Percentiles rank a stretch among this genome's conserved stretches.
These are phyloP conservation scores for Chaetops frenatus DNA, from an alignment of 2,113 vertebrate genomes.

Conservation along the genomic window DNA sequence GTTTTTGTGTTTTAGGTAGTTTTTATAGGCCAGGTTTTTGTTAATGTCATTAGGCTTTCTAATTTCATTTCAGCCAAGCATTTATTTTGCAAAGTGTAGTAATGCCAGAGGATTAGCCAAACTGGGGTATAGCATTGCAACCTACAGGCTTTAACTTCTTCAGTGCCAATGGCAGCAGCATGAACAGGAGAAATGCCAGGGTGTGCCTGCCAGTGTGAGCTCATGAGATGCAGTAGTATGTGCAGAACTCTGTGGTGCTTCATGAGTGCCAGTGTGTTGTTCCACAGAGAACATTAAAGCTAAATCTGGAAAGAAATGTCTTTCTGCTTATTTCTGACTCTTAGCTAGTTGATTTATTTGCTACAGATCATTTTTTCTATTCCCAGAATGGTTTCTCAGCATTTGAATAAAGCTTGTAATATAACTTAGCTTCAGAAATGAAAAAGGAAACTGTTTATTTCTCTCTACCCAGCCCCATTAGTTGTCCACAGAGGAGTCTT, in stretches of 20 bases:
- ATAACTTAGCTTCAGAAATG: neutral
- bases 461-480: neutral
- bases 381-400: neutral
- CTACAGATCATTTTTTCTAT: neutral
- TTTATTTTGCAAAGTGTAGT: neutral
- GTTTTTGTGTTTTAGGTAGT: neutral
- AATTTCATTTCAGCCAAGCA: constrained; percentile 15
- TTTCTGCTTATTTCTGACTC: neutral
- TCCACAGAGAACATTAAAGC: neutral
- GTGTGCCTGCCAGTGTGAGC: neutral
- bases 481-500: neutral
- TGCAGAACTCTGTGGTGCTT: neutral
- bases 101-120: constrained; percentile 10
- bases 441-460: neutral
- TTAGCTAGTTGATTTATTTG: neutral
- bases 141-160: constrained; percentile 3
- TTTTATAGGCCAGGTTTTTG: constrained; percentile 9
- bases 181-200: neutral
- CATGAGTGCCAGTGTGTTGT: neutral
- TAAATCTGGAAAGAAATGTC: neutral
- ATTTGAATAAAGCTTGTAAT: neutral
- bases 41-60: neutral
- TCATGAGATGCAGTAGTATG: neutral
- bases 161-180: neutral
- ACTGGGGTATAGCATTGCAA: neutral